A percentile compares a stretch with the other conserved stretches of the same genome.
Evolutionary conservation across 2,113 vertebrate species (phyloP).

Genomic region (Puntigrus tetrazona): DNA sequence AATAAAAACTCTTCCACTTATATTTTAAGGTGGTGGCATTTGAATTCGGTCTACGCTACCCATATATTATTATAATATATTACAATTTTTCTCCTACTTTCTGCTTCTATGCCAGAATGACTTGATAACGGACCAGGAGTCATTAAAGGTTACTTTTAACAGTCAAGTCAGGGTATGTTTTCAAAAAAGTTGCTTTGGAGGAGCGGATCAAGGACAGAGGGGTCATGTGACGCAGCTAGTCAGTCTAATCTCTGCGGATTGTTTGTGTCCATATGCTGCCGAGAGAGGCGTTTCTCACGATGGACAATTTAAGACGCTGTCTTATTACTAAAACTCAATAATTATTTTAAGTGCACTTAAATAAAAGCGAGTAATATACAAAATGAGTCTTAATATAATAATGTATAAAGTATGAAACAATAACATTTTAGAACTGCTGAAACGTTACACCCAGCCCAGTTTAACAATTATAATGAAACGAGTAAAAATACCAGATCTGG

Average conservation of each 20-base stretch:
- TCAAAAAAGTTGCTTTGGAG: neutral
- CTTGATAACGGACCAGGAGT: neutral
- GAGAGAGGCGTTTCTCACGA: conserved; percentile 49
- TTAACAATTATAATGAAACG: neutral
- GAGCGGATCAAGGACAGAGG: conserved; percentile 54
- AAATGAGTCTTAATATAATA: neutral
- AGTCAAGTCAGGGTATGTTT: neutral
- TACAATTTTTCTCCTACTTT: neutral
- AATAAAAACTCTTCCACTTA: too few relatives aligned
- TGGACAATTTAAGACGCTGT: neutral
- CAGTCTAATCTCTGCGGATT: conserved; percentile 76
- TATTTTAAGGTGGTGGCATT: neutral
- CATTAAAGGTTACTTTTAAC: neutral
- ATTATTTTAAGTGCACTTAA: neutral
- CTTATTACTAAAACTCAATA: neutral
- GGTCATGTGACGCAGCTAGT: conserved; percentile 65
- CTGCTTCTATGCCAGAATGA: neutral
- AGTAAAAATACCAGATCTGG: neutral
- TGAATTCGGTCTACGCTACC: neutral
- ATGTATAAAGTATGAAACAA: neutral
- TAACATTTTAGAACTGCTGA: neutral
- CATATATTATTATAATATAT: neutral
- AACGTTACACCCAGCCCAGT: neutral
- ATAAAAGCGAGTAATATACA: neutral
- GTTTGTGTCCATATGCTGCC: conserved; percentile 73